Percentiles rank a stretch among this genome's conserved stretches.
Evolutionary conservation across 2,888 invertebrate species (phyloP).

Genomic region (Melieria picta): DNA sequence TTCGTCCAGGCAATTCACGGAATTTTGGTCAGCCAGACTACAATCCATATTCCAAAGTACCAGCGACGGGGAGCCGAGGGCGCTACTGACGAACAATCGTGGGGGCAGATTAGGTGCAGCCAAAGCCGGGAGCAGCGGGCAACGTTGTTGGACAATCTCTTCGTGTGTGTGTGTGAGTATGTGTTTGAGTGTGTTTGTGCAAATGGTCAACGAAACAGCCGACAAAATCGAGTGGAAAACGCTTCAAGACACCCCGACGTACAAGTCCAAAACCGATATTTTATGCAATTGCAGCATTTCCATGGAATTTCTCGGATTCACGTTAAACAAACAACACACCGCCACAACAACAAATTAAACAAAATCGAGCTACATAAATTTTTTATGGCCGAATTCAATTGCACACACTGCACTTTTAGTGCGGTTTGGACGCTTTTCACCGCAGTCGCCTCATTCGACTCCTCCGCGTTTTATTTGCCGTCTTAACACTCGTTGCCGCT

Average conservation of each 20-base stretch:
- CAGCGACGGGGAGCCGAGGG: constrained; percentile 20
- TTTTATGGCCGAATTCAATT: not conserved
- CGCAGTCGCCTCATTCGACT: too few species aligned
- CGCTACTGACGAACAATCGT: not conserved
- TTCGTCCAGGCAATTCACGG: constrained; percentile 49
- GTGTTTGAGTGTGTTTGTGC: too few species aligned
- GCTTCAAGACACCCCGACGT: too few species aligned
- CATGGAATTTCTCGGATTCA: not conserved
- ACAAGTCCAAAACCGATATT: too few species aligned
- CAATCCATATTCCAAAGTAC: constrained; percentile 49
- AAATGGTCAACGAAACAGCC: too few species aligned
- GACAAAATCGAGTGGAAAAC: too few species aligned
- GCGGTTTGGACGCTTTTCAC: not conserved
- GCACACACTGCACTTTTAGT: constrained; percentile 8
- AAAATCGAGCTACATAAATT: not conserved
- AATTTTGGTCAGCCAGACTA: constrained; percentile 48
- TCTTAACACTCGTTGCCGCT: not conserved
- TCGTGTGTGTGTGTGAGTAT: too few species aligned
- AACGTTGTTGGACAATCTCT: too few species aligned
- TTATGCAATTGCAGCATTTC: not conserved
- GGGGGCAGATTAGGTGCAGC: too few species aligned
- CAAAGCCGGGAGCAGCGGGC: too few species aligned
- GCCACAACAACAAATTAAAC: not conserved
- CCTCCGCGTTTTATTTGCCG: too few species aligned
- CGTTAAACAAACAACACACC: not conserved